Conservation (phyloP, 2,888 invertebrate genomes). For the Tortrix viridana region DNA sequence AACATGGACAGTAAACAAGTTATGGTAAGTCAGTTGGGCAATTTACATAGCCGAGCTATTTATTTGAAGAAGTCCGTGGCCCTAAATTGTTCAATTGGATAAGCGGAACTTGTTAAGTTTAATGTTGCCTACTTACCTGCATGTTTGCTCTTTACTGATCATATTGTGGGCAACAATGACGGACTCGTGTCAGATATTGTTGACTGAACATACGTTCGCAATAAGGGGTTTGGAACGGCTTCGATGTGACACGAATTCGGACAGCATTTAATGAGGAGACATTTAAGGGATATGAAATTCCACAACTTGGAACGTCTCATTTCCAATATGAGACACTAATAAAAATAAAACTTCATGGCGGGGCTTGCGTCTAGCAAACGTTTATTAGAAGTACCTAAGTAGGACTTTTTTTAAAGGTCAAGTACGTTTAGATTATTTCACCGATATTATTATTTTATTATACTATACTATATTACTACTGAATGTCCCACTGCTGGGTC, state of each 20-base stretch:
- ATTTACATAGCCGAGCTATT: conserved; percentile 49
- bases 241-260: conserved; percentile 31
- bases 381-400: not conserved
- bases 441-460: too few relatives aligned
- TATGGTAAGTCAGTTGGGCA: conserved; percentile 47
- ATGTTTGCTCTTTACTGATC: not conserved
- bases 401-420: too few relatives aligned
- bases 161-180: not conserved
- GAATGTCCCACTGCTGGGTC: too few relatives aligned
- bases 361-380: not conserved
- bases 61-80: conserved; percentile 40
- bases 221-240: conserved; percentile 16
- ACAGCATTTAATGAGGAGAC: conserved; percentile 26
- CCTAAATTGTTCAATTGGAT: conserved; percentile 28
- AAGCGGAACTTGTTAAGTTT: conserved; percentile 26
- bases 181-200: not conserved
- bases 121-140: not conserved
- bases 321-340: not conserved
- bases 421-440: too few relatives aligned
- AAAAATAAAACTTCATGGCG: not conserved
- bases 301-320: conserved; percentile 22
- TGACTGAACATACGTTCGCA: conserved; percentile 1
- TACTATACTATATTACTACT: too few relatives aligned
- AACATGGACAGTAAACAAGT: conserved; percentile 44
- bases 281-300: conserved; percentile 32